These are phyloP conservation scores for Cygnus atratus DNA, from an alignment of 2,113 vertebrate species.

Conservation along the genomic window DNA sequence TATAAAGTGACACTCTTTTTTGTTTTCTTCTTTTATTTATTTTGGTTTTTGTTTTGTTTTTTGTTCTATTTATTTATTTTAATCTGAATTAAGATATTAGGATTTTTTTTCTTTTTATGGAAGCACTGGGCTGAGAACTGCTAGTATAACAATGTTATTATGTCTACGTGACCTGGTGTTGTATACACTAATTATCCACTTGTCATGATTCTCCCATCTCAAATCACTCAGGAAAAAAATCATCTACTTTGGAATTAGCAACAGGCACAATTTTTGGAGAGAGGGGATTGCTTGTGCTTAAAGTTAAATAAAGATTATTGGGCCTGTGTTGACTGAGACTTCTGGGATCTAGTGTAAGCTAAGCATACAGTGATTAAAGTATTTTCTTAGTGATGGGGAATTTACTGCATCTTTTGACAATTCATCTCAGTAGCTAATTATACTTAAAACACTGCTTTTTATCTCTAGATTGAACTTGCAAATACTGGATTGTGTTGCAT, in stretches of 20 bases:
- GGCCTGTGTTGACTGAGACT: conserved; percentile 1
- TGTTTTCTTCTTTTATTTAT: neutral
- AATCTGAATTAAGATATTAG: neutral
- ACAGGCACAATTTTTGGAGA: neutral
- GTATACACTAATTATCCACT: conserved; percentile 1
- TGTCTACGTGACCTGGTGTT: neutral
- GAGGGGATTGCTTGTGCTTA: neutral
- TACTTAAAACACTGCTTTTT: conserved; percentile 28
- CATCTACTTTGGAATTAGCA: conserved; percentile 6
- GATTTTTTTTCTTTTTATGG: neutral
- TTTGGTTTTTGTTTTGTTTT: too few relatives aligned
- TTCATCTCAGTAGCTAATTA: conserved; percentile 41
- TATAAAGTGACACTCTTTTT: neutral
- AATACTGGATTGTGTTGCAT: conserved; percentile 37
- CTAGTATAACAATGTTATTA: neutral
- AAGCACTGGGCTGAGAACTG: neutral
- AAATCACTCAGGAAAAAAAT: neutral
- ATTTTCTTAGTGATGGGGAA: conserved; percentile 43
- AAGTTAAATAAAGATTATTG: neutral
- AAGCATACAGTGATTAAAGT: conserved; percentile 30
- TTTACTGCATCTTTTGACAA: conserved; percentile 39
- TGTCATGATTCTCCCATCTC: neutral
- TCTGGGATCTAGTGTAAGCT: neutral
- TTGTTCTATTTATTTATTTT: neutral
- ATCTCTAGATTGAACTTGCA: conserved; percentile 51